phyloP scores from a whole-genome alignment of 2,888 invertebrate species.

The Cancer borealis region DNA sequence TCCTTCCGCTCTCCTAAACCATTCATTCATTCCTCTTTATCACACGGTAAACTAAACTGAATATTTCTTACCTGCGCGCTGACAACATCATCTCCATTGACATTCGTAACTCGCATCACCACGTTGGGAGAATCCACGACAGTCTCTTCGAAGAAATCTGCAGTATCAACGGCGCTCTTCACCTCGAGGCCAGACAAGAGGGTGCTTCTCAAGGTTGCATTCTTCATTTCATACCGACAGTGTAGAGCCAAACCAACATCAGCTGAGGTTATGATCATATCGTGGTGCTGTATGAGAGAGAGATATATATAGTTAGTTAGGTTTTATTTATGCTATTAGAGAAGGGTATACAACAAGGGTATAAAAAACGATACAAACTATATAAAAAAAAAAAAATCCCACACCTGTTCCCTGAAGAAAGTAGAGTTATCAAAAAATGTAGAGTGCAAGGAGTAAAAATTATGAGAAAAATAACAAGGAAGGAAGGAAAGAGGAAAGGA shows the following conservation, averaged over 20 bases:
- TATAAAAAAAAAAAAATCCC: neutral
- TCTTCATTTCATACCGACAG: constrained; percentile 81
- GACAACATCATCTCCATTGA: constrained; percentile 80
- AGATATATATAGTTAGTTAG: too few relatives aligned
- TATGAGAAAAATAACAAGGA: too few relatives aligned
- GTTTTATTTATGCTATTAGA: neutral
- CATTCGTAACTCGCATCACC: constrained; percentile 81
- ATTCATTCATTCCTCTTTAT: neutral
- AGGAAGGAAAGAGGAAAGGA: too few relatives aligned
- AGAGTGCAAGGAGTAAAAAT: too few relatives aligned
- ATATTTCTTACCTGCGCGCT: constrained; percentile 79
- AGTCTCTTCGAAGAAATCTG: constrained; percentile 79
- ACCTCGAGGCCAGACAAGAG: constrained; percentile 80
- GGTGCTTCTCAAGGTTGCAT: constrained; percentile 81
- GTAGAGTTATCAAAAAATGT: too few relatives aligned
- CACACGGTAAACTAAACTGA: neutral
- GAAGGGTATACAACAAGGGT: neutral
- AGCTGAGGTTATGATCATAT: constrained; percentile 81
- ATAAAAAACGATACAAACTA: neutral
- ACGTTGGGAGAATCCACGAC: constrained; percentile 81
- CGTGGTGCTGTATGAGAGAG: constrained; percentile 79
- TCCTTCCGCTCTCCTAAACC: neutral
- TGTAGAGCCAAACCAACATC: constrained; percentile 81
- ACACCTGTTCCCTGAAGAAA: neutral
- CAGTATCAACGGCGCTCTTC: constrained; percentile 79